Percentiles rank a stretch among this genome's conserved stretches.
Conservation (phyloP, 2,113 vertebrate genomes). For the Gymnobelideus leadbeateri region DNA sequence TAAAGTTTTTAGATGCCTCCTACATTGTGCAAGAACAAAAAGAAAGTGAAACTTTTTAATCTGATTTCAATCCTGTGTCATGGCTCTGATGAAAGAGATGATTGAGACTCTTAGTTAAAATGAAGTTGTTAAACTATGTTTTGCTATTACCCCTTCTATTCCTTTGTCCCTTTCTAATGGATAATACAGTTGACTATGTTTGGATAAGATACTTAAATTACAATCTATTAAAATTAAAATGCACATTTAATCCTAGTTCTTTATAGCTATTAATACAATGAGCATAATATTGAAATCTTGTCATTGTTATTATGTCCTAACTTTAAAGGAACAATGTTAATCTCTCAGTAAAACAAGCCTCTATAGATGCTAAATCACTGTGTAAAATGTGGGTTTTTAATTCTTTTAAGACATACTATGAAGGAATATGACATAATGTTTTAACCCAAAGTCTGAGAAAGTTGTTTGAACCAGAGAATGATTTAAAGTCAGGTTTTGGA, state of each 20-base stretch:
- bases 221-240: constrained; percentile 51
- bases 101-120: constrained; percentile 37
- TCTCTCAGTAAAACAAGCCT: constrained; percentile 19
- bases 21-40: constrained; percentile 23
- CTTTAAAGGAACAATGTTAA: constrained; percentile 54
- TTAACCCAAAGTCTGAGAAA: constrained; percentile 45
- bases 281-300: constrained; percentile 43
- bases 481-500: constrained; percentile 50
- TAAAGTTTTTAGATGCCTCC: constrained; percentile 48
- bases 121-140: constrained; percentile 53
- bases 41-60: constrained; percentile 46
- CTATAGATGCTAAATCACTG: constrained; percentile 7
- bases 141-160: constrained; percentile 34
- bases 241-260: constrained; percentile 22
- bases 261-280: constrained; percentile 42
- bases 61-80: constrained; percentile 27
- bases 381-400: constrained; percentile 52
- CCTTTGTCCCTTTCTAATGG: constrained; percentile 2
- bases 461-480: constrained; percentile 55
- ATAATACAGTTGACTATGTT: constrained; percentile 37
- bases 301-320: constrained; percentile 26
- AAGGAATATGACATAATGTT: constrained; percentile 53
- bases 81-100: neutral
- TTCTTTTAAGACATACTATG: constrained; percentile 46
- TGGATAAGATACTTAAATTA: constrained; percentile 24